Percentiles rank a stretch among this genome's conserved stretches.
These are phyloP conservation scores for Anguilla megastoma DNA, from an alignment of 2,797 vertebrate species.

Conservation along the genomic window DNA sequence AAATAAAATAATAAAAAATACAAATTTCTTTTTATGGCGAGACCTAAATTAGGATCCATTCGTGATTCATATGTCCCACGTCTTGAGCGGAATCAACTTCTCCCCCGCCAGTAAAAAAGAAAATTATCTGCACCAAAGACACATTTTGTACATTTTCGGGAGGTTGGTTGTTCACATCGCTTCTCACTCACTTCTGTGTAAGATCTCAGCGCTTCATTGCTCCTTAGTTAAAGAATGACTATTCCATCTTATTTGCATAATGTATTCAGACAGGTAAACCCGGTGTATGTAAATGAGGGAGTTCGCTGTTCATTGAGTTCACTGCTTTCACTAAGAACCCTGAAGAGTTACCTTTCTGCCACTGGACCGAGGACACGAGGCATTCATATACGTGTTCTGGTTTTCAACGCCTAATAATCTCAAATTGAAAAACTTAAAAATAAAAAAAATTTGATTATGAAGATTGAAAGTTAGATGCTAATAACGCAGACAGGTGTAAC, in stretches of 20 bases:
- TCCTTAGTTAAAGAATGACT: constrained; percentile 56
- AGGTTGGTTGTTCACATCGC: constrained; percentile 59
- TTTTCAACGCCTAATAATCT: neutral
- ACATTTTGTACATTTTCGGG: constrained; percentile 62
- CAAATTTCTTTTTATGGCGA: constrained; percentile 58
- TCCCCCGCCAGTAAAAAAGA: constrained; percentile 39
- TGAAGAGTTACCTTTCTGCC: neutral
- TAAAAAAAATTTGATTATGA: neutral
- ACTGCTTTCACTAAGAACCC: neutral
- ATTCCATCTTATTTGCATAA: constrained; percentile 74
- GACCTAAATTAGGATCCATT: constrained; percentile 72
- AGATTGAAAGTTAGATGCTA: neutral
- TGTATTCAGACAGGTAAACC: constrained; percentile 57
- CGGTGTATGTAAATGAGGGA: constrained; percentile 34
- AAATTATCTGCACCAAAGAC: constrained; percentile 48
- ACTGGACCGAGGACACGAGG: neutral
- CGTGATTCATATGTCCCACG: constrained; percentile 66
- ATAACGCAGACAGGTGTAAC: neutral
- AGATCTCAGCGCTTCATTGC: constrained; percentile 45
- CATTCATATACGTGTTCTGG: neutral
- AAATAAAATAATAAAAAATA: constrained; percentile 58
- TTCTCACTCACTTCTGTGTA: constrained; percentile 44
- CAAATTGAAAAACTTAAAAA: too few species aligned
- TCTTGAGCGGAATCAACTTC: constrained; percentile 56
- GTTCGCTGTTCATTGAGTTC: neutral